phyloP scores from a whole-genome alignment of 2,797 vertebrate species.

The Premnoplex brunnescens region DNA sequence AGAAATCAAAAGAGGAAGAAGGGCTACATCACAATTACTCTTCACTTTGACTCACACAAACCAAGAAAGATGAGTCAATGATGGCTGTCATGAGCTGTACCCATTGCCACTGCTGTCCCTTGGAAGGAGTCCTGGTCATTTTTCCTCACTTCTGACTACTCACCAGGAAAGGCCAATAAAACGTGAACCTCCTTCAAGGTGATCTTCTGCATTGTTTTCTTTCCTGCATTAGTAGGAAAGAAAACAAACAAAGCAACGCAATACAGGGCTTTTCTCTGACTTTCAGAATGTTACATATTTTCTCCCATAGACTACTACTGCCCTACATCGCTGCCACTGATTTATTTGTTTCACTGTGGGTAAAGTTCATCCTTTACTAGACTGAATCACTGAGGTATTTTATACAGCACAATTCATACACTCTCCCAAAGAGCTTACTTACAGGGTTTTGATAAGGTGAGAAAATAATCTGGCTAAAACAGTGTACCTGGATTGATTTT shows the following conservation, averaged over 20 bases:
- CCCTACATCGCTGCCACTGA: background rate
- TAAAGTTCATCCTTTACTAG: background rate
- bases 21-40: background rate
- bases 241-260: conserved; percentile 1
- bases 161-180: background rate
- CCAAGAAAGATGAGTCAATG: background rate
- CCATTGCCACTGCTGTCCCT: background rate
- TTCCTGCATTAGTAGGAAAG: background rate
- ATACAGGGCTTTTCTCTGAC: background rate
- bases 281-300: background rate
- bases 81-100: background rate
- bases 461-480: background rate
- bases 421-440: background rate
- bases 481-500: background rate
- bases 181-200: background rate
- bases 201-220: background rate
- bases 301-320: background rate
- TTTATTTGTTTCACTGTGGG: background rate
- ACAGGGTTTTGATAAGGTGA: background rate
- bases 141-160: background rate
- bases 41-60: background rate
- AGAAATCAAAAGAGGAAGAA: background rate
- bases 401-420: background rate
- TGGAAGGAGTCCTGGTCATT: background rate
- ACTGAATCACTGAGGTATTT: background rate